Base-by-base conservation (phyloP, 2,888 invertebrate species). In the Clivina fossor region DNA sequence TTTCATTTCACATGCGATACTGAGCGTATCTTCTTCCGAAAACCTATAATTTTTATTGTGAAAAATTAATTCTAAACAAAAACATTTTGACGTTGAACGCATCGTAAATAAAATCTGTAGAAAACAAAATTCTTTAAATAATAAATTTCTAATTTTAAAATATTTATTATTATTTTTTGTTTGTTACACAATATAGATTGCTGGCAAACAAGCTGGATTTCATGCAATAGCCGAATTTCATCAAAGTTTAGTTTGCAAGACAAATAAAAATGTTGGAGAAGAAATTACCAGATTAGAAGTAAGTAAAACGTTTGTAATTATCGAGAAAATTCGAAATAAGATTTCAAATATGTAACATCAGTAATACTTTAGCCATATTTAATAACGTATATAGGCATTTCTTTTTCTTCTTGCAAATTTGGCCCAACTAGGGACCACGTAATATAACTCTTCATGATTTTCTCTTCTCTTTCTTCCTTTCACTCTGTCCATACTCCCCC, bases 211-310 rank as follows among this genome's bases (percentile, higher is more conserved):
- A 77, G 82, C 86, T 26, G 90, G 86, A 1, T 93, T 92, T 75
- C 87, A 89, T 68, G 97, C 88, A 0, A 80, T 98, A 62, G 84
- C 94, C 4, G 91, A 97, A 72, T 88, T 85, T 65, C 90, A 93
- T 76, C 95, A 96, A 76, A 86, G 92, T 59, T 77, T 85, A 58
- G 90, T 90, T 37, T 88, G 90, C 68, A 89, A 86, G 68, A 82
- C 82, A 50, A 80, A 79, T 59, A 91, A 91, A 74, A 75, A 78
- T 56, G 83, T 94, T 57, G 97, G 97, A 15, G 93, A 95, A 77
- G 91, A 96, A 77, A 93, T 97, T 63, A 81, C 93, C 2, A 81
- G 95, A 59, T 76, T 95, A 55, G 83, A 84, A 75, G 81, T 82
- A 69, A 70, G 63, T 35, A 26, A 24, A 28, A 33, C 30, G 19